Evolutionary conservation across 2,113 vertebrate species (phyloP).

Genomic region (Machaerirhynchus nigripectus): DNA sequence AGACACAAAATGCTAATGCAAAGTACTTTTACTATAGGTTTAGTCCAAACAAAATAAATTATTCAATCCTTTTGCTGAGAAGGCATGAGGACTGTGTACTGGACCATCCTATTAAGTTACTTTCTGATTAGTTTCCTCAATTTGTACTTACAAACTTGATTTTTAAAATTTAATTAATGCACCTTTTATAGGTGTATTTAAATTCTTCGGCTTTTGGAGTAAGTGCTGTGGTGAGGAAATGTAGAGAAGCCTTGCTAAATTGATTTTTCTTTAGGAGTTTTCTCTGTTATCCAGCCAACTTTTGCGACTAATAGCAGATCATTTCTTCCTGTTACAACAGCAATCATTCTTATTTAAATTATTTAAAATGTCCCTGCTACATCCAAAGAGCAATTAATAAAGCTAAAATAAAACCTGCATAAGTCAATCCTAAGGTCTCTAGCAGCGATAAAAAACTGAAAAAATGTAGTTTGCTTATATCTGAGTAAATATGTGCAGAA

Average conservation of each 20-base stretch:
- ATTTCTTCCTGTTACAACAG: background rate
- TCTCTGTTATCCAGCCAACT: background rate
- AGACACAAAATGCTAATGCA: background rate
- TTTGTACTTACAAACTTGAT: background rate
- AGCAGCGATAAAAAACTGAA: background rate
- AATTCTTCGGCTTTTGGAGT: background rate
- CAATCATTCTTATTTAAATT: background rate
- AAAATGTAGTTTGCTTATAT: background rate
- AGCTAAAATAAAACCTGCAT: background rate
- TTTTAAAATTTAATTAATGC: background rate
- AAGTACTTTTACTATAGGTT: background rate
- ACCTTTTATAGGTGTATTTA: background rate
- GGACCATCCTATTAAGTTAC: background rate
- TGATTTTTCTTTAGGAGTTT: background rate
- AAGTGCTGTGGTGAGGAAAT: background rate
- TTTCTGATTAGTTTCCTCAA: background rate
- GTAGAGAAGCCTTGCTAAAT: background rate
- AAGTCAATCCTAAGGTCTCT: background rate
- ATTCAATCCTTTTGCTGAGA: background rate
- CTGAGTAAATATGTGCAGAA: background rate
- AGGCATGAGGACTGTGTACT: background rate
- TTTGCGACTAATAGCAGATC: background rate
- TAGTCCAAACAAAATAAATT: background rate
- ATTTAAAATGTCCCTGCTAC: background rate
- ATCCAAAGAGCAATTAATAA: constrained; percentile 20